These are phyloP conservation scores for Caerostris extrusa DNA, from an alignment of 1,140 invertebrate species.

Conservation along the genomic window DNA sequence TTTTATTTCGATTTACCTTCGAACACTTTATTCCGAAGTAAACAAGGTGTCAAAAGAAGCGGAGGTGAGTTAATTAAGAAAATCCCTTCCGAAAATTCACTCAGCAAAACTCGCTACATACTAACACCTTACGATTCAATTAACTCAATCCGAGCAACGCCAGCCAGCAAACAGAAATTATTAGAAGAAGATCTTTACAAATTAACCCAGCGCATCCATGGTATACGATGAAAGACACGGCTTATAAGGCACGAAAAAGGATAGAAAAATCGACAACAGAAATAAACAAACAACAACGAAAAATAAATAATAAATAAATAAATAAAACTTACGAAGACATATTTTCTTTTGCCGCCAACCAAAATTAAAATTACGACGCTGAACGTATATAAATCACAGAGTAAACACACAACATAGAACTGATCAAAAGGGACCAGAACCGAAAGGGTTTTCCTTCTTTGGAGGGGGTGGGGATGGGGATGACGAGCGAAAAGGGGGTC, in stretches of 20 bases:
- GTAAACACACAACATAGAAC: conserved; percentile 1
- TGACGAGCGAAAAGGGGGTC: not conserved
- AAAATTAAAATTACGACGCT: conserved; percentile 38
- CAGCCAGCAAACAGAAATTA: not conserved
- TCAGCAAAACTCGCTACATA: not conserved
- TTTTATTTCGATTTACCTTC: not conserved
- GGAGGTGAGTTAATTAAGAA: conserved; percentile 17
- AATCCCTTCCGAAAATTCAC: not conserved
- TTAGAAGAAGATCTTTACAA: not conserved
- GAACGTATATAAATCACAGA: conserved; percentile 14
- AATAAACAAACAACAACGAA: not conserved
- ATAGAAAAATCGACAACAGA: not conserved
- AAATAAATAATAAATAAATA: not conserved
- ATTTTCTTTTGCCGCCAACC: conserved; percentile 17
- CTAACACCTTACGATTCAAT: not conserved
- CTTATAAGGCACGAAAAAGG: not conserved
- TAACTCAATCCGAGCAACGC: not conserved
- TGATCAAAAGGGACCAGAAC: conserved; percentile 16
- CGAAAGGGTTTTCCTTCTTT: not conserved
- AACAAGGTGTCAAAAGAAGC: not conserved
- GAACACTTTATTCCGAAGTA: not conserved
- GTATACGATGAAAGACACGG: not conserved
- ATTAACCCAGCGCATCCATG: not conserved
- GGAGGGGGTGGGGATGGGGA: not conserved
- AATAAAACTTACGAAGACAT: not conserved